These are phyloP conservation scores for Antedon bifida DNA, from an alignment of 35 echinoderm and acorn worm species.

Conservation along the genomic window DNA sequence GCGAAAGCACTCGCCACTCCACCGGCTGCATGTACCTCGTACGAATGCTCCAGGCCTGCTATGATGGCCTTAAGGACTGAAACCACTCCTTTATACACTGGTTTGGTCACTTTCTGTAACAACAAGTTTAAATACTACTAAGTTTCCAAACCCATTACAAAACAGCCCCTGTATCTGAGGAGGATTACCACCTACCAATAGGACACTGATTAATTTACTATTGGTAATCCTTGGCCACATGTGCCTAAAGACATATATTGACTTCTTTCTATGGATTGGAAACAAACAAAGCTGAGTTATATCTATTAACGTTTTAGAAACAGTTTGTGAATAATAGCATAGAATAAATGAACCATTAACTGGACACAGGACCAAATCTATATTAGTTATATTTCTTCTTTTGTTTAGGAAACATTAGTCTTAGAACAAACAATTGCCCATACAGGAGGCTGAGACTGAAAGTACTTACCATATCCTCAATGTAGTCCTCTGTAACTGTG, in stretches of 20 bases:
- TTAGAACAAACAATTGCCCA: no score
- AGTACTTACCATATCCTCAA: slow-evolving; percentile 81
- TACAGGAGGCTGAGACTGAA: no score
- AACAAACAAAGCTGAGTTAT: background rate
- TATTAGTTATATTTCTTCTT: no score
- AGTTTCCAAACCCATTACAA: background rate
- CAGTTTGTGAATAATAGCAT: no score
- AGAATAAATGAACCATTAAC: no score
- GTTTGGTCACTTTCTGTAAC: slow-evolving; percentile 81
- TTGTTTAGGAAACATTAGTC: no score
- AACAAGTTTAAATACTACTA: background rate
- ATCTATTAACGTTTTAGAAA: background rate
- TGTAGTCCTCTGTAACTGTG: slow-evolving; percentile 78
- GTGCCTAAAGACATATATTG: no score
- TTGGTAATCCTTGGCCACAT: no score
- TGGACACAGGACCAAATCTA: no score
- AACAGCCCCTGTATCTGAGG: background rate
- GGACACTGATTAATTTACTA: no score
- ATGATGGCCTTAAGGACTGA: slow-evolving; percentile 78
- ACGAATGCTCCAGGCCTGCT: slow-evolving; percentile 75
- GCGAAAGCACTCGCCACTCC: slow-evolving; percentile 93
- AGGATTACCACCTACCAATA: background rate
- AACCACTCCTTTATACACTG: slow-evolving; percentile 76
- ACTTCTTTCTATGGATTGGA: background rate
- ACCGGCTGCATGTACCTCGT: slow-evolving; percentile 60